Percentiles rank a stretch among this genome's conserved stretches.
Conservation (phyloP, 2,113 vertebrate genomes). For the Rhynchopsitta pachyrhyncha region DNA sequence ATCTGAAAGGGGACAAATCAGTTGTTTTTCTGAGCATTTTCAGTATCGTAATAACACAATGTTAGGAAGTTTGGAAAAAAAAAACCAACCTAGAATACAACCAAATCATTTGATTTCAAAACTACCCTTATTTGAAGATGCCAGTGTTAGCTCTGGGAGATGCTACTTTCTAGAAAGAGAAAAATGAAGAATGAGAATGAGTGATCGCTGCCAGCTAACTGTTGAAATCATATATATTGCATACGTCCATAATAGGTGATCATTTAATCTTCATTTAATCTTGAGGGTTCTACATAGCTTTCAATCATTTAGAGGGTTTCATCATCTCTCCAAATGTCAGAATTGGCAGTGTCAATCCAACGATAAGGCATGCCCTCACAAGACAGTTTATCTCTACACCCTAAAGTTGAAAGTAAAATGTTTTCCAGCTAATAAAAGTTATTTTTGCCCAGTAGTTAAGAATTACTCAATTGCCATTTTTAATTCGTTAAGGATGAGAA, state of each 20-base stretch:
- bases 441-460: conserved; percentile 43
- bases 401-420: conserved; percentile 24
- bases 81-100: not conserved
- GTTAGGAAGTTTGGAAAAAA: not conserved
- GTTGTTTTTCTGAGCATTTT: not conserved
- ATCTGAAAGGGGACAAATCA: not conserved
- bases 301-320: conserved; percentile 5
- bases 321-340: conserved; percentile 13
- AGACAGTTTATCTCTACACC: not conserved
- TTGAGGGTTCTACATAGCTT: not conserved
- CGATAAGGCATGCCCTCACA: not conserved
- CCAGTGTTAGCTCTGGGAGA: not conserved
- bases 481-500: conserved; percentile 46
- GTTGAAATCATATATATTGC: conserved; percentile 5
- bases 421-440: conserved; percentile 36
- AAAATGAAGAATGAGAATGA: not conserved
- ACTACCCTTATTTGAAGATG: not conserved
- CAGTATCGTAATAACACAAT: not conserved
- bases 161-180: not conserved
- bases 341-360: conserved; percentile 2
- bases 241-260: not conserved
- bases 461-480: conserved; percentile 37
- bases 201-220: conserved; percentile 14
- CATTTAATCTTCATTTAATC: conserved; percentile 38
- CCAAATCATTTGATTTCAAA: not conserved